Percentiles rank a stretch among this genome's conserved stretches.
phyloP scores from a whole-genome alignment of 2,113 vertebrate genomes.

The Peucedramus taeniatus region DNA sequence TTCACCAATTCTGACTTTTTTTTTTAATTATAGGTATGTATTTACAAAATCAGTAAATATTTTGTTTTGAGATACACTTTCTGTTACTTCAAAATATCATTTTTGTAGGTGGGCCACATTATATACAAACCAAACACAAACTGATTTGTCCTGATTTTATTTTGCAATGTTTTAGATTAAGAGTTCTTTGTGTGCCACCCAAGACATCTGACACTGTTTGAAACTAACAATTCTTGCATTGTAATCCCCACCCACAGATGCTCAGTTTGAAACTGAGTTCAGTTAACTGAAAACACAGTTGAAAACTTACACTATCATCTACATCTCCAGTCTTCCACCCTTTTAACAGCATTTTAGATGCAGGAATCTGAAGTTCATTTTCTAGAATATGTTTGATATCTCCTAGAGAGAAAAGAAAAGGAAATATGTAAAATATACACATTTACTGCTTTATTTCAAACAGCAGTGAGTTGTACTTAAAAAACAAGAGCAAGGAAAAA shows the following conservation, averaged over 20 bases:
- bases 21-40: not conserved
- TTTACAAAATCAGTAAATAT: not conserved
- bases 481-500: not conserved
- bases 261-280: not conserved
- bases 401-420: constrained; percentile 73
- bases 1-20: not conserved
- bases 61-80: not conserved
- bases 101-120: not conserved
- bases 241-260: not conserved
- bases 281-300: constrained; percentile 36
- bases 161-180: not conserved
- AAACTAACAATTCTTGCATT: not conserved
- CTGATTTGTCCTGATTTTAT: not conserved
- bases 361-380: constrained; percentile 91
- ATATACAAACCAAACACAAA: not conserved
- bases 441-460: not conserved
- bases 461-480: not conserved
- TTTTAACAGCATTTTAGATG: constrained; percentile 97
- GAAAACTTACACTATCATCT: constrained; percentile 91
- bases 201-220: not conserved
- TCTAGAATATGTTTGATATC: constrained; percentile 95
- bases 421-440: not conserved
- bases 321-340: constrained; percentile 97
- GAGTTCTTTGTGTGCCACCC: not conserved
- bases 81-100: not conserved